Evolutionary conservation across 2,113 vertebrate genomes (phyloP), one percentile per base, ranked within the genome.

Genomic region (Ardeotis arabs): DNA sequence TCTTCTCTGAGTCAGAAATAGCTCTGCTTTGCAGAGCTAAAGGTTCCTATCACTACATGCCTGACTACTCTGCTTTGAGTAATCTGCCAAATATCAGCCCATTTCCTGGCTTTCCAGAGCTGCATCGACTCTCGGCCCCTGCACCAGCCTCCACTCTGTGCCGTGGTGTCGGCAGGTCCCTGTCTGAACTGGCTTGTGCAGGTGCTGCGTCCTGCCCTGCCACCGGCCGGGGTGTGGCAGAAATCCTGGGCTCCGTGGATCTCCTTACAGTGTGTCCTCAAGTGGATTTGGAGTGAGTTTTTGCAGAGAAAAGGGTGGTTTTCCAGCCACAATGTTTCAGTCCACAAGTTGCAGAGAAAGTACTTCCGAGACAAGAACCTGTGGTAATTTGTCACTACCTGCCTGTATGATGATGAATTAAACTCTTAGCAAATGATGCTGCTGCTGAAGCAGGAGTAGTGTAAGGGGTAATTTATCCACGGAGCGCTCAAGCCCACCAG

Each of bases 141-240:
- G 50, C 3, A 3, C 25, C 63, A 70, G 72, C 77, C 4, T 31
- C n/a, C 2, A 17, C 52, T 62, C 14, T 1, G 6, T 59, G 60
- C 23, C 1, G 2, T 4, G 3, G 55, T 76, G 44, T 35, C 4
- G 2, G 9, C 37, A 29, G n/a, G 12, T 78, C 94, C 56, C 56
- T 44, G 39, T 44, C 15, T 29, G 53, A 58, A 45, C 8, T n/a
- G 0, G 18, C 12, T 44, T 9, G 2, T 12, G 31, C 10, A 14
- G 59, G 24, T 0, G 0, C 44, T 12, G 8, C 27, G 17, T 66
- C 59, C 70, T 82, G n/a, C 53, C 23, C 63, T 45, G 69, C 20
- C 3, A 1, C 39, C 0, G 3, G 6, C 24, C 3, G 1, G 13
- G 7, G 21, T 62, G 50, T 27, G 5, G 0, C 55, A 24, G 58